phyloP scores from a whole-genome alignment of 2,797 vertebrate species.

The Argyrosomus regius region DNA sequence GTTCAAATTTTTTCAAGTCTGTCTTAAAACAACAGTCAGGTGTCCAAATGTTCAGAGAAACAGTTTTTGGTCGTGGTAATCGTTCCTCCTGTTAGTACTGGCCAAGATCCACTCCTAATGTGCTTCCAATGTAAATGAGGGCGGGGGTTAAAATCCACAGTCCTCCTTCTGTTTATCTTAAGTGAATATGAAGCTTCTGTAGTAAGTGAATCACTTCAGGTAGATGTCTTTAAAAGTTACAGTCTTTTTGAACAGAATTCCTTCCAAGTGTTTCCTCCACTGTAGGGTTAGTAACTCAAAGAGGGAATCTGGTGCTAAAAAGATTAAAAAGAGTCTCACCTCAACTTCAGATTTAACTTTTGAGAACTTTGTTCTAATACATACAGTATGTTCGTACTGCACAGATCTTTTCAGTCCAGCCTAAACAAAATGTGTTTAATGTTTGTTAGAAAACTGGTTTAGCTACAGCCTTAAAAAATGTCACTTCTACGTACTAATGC shows the following conservation, averaged over 20 bases:
- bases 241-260: background rate
- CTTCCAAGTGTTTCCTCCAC: background rate
- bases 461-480: no score
- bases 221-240: background rate
- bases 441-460: background rate
- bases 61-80: background rate
- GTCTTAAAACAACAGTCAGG: background rate
- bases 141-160: background rate
- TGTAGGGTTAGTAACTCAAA: background rate
- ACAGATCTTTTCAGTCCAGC: background rate
- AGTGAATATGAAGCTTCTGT: background rate
- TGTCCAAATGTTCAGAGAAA: background rate
- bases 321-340: background rate
- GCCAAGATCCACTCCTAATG: background rate
- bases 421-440: background rate
- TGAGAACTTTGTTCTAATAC: background rate
- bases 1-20: background rate
- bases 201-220: background rate
- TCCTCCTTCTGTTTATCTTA: background rate
- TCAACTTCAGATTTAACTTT: background rate
- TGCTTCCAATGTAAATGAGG: background rate
- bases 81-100: background rate
- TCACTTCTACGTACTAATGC: background rate
- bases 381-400: background rate
- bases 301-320: background rate